Evolutionary conservation across 2,888 invertebrate species (phyloP).

Genomic region (Sesia bembeciformis): DNA sequence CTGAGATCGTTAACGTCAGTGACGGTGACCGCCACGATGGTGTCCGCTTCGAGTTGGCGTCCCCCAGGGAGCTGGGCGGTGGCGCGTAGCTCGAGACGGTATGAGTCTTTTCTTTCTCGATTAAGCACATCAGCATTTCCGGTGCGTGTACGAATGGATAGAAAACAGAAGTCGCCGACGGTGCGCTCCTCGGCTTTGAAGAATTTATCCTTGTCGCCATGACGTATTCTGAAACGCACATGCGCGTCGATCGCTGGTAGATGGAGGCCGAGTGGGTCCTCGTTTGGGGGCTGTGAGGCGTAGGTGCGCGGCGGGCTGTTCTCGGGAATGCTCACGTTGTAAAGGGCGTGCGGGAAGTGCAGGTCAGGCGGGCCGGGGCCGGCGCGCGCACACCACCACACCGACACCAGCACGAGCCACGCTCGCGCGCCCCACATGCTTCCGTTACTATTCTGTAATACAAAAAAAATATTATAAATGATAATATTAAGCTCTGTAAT

Average conservation of each 20-base stretch:
- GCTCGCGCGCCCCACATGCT: conserved; percentile 23
- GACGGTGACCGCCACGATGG: conserved; percentile 81
- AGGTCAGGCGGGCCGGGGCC: conserved; percentile 17
- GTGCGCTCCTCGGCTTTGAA: conserved; percentile 93
- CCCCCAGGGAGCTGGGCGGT: conserved; percentile 73
- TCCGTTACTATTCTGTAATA: conserved; percentile 9
- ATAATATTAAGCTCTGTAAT: too few species aligned
- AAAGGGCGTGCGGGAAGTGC: conserved; percentile 76
- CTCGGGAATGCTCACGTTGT: conserved; percentile 94
- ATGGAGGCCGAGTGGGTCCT: conserved; percentile 86
- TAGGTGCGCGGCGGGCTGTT: conserved; percentile 94
- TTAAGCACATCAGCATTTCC: conserved; percentile 92
- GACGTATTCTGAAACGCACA: conserved; percentile 89
- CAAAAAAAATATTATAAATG: background rate
- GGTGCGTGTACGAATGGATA: conserved; percentile 90
- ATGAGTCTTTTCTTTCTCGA: conserved; percentile 91
- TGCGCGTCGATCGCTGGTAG: conserved; percentile 46
- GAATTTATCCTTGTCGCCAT: conserved; percentile 90
- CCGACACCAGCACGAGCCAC: conserved; percentile 44
- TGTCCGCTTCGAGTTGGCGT: conserved; percentile 79
- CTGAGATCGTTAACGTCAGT: conserved; percentile 93
- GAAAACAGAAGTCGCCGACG: conserved; percentile 96
- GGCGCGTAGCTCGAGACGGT: conserved; percentile 83
- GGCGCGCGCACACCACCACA: conserved; percentile 42
- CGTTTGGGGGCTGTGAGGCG: conserved; percentile 79